Base-by-base conservation (phyloP, 2,888 invertebrate species). In the Acheta domesticus region DNA sequence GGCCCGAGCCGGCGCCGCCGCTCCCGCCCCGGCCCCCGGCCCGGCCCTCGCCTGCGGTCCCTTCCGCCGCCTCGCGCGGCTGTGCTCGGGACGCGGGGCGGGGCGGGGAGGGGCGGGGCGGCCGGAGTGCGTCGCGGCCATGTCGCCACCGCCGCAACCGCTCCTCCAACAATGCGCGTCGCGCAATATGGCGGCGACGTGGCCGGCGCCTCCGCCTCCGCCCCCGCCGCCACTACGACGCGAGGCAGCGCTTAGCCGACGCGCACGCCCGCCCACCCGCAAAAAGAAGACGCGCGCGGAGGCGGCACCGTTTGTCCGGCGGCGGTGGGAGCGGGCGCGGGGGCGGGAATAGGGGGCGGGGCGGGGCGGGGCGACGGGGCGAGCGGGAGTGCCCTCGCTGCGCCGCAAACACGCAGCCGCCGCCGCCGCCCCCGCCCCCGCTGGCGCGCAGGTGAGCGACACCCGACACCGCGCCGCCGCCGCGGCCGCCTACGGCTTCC, bases 401-500 rank as follows among this genome's bases (percentile, higher is more conserved):
- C 62, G 62, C 14, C 62, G 62, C 62, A 62, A 62, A 62, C 62
- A 62, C 62, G 62, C 62, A n/a, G 62, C 62, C 14, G n/a, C 16
- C 62, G 62, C 16, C 62, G 36, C 36, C 36, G 36, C 36, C 62
- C 16, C 62, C 16, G 62, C 62, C 14, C 14, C 16, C 16, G 16
- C 16, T 4, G n/a, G 62, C n/a, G 62, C n/a, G 62, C 62, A 62
- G 62, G 16, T 14, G 16, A 62, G 62, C 62, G 62, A 62, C 62
- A 62, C 62, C 62, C 62, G 62, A 62, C n/a, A 62, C 62, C 62
- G 62, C 62, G 16, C 16, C 62, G 62, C 62, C 62, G 62, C 62
- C 62, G 16, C 62, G 0, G 5, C 19, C n/a, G 62, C 62, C n/a
- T 62, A 62, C 62, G 62, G 62, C 62, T 62, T 62, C 62, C 62